These are phyloP conservation scores for Eurytemora carolleeae DNA, from an alignment of 1,140 invertebrate genomes.

Conservation along the genomic window DNA sequence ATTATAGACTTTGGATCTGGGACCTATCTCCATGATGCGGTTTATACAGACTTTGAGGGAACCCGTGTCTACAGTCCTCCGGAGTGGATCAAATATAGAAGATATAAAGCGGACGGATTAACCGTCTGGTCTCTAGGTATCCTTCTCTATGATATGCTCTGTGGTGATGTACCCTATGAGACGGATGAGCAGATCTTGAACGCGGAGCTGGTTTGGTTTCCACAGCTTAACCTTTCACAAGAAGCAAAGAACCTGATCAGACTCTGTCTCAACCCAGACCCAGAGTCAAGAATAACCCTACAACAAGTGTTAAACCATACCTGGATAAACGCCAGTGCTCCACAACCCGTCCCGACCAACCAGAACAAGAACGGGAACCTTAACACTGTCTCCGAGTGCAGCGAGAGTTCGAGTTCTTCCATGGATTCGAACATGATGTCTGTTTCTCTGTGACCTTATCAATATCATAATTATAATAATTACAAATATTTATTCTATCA, in stretches of 20 bases:
- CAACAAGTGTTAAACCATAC: conserved; percentile 36
- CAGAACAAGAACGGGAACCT: too few relatives aligned
- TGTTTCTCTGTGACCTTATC: too few relatives aligned
- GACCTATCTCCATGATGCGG: conserved; percentile 34
- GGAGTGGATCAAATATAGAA: conserved; percentile 39
- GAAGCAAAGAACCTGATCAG: conserved; percentile 38
- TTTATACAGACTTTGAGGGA: conserved; percentile 44
- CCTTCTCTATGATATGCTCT: conserved; percentile 45
- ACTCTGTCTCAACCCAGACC: conserved; percentile 34
- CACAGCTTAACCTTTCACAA: conserved; percentile 30
- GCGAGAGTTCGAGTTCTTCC: too few relatives aligned
- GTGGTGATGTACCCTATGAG: conserved; percentile 48
- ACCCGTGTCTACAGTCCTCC: conserved; percentile 46
- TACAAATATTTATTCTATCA: too few relatives aligned
- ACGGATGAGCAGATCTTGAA: conserved; percentile 40
- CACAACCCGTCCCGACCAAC: neutral
- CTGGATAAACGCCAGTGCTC: conserved; percentile 26
- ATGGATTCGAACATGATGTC: too few relatives aligned
- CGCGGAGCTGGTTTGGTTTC: conserved; percentile 35
- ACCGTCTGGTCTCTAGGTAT: conserved; percentile 48
- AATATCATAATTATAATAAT: too few relatives aligned
- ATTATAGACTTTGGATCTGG: conserved; percentile 48
- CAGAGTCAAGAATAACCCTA: conserved; percentile 32
- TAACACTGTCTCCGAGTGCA: too few relatives aligned
- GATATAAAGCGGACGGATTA: conserved; percentile 37